These are phyloP conservation scores for Limonius californicus DNA, from an alignment of 1,140 invertebrate species.

Conservation along the genomic window DNA sequence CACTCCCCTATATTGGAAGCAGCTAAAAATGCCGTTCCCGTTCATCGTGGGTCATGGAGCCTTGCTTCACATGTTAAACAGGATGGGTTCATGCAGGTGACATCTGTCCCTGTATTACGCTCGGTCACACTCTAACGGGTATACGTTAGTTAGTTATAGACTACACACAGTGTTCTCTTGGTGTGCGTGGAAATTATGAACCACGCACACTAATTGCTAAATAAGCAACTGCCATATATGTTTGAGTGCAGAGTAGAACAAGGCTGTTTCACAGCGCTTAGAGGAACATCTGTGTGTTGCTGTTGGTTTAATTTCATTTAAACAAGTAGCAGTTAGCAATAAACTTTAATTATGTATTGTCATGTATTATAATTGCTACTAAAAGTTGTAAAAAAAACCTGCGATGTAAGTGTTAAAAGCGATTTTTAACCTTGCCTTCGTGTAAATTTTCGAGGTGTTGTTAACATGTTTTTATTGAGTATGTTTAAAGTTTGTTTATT, in stretches of 20 bases:
- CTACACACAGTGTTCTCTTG: conserved; percentile 17
- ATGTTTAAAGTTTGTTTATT: no score
- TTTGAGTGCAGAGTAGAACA: conserved; percentile 36
- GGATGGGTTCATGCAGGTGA: conserved; percentile 38
- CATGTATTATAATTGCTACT: conserved; percentile 14
- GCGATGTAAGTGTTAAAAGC: neutral
- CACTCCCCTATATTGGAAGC: conserved; percentile 25
- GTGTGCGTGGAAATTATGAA: neutral
- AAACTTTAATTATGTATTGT: neutral
- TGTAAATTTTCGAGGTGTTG: neutral
- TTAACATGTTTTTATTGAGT: neutral
- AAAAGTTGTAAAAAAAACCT: conserved; percentile 4
- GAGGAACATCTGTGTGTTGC: conserved; percentile 7
- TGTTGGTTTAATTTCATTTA: neutral
- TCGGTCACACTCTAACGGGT: conserved; percentile 38
- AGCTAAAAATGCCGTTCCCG: conserved; percentile 21
- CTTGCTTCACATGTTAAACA: conserved; percentile 38
- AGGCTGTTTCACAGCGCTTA: neutral
- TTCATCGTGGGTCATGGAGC: conserved; percentile 34
- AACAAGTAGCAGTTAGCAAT: neutral
- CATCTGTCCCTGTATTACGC: conserved; percentile 37
- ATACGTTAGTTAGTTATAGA: conserved; percentile 23
- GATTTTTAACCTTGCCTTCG: neutral
- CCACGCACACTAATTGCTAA: conserved; percentile 12
- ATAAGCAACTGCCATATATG: conserved; percentile 38